Base-by-base conservation (phyloP, 2,113 vertebrate genomes). In the Semnopithecus entellus region DNA sequence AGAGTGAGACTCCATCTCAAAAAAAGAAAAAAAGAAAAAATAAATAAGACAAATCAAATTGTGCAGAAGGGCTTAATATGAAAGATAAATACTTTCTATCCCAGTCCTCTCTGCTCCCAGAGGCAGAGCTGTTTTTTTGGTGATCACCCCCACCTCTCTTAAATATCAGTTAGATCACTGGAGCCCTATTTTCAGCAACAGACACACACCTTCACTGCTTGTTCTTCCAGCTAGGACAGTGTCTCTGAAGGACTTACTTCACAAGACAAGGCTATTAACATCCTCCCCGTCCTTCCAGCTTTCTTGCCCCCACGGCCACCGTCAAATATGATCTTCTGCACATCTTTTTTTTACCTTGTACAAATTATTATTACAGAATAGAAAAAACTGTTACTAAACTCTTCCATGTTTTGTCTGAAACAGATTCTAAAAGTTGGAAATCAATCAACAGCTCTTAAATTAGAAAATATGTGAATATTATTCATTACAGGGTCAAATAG, bases 91-190 rank as follows among this genome's bases (percentile, higher is more conserved):
- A 23, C 27, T 64, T 73, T n/a, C 79, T 43, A 85, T 2, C 35
- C 52, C 22, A 23, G 10, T 23, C 40, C 35, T 66, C 66, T 80
- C 14, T 1, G 22, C 2, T 23, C 10, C 11, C 9, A 48, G 55
- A 43, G 61, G 20, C 23, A 18, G 80, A 45, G 64, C 12, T 83
- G 20, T 7, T 27, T 59, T 66, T 22, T 6, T 6, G 22, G 22
- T 40, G 61, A 16, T 3, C 17, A 11, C 30, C 45, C 79, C 59
- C 16, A 18, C 17, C 90, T 30, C 40, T n/a, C 30, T 20, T 20
- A 30, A 13, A 30, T 2, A 13, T 4, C 35, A 52, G 23, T 38
- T 30, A 0, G 2, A 4, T 32, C 32, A 2, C 43, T 14, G 25
- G 0, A 12, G 7, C 13, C 8, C 57, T 13, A 3, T 78, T 27